A percentile compares a stretch with the other conserved stretches of the same genome.
Evolutionary conservation across 1,140 invertebrate species (phyloP).

Genomic region (Mactra quadrangularis): DNA sequence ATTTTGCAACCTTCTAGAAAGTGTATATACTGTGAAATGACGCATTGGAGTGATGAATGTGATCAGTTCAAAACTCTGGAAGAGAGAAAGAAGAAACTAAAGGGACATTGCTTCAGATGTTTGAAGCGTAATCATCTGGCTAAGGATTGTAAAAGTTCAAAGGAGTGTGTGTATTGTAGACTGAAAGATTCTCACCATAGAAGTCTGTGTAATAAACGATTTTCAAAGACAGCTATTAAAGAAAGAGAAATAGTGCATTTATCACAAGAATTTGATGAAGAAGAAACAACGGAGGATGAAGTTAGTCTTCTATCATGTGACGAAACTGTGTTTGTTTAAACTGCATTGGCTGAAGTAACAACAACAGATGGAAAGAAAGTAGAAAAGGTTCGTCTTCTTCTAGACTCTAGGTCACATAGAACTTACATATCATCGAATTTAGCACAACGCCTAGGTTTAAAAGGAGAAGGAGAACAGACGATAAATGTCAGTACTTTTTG

Average conservation of each 20-base stretch:
- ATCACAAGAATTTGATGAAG: neutral
- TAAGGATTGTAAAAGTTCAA: neutral
- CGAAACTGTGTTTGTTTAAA: neutral
- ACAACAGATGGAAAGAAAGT: neutral
- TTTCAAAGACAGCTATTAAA: neutral
- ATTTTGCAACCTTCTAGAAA: neutral
- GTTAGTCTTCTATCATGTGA: neutral
- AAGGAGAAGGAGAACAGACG: neutral
- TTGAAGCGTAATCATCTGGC: neutral
- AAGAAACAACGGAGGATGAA: neutral
- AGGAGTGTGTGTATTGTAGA: neutral
- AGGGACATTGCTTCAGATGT: neutral
- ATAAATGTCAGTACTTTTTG: neutral
- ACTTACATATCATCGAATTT: too few species aligned
- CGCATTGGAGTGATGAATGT: neutral
- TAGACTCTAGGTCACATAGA: conserved; percentile 1
- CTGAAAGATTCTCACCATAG: neutral
- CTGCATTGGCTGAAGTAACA: neutral
- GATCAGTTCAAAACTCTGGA: neutral
- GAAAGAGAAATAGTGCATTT: neutral
- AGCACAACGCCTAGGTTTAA: neutral
- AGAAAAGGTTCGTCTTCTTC: neutral
- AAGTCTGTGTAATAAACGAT: neutral
- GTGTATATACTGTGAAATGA: neutral
- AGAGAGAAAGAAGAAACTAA: neutral